Conservation (phyloP, 2,888 invertebrate genomes). For the Nesidiocoris tenuis region DNA sequence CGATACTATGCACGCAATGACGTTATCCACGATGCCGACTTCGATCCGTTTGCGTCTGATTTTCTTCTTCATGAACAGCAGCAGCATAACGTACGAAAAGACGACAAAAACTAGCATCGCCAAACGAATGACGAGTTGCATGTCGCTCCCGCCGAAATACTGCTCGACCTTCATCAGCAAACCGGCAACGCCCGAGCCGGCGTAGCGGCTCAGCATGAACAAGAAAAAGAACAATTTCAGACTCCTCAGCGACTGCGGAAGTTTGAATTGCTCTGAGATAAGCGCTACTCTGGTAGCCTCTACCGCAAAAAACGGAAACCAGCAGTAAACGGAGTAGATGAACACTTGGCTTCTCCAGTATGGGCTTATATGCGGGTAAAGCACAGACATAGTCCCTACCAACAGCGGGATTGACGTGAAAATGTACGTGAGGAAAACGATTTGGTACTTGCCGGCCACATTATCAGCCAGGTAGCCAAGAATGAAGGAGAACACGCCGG, state of each 20-base stretch:
- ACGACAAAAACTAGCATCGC: not conserved
- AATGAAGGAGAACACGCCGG: conserved; percentile 18
- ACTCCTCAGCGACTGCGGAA: conserved; percentile 20
- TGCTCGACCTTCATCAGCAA: conserved; percentile 22
- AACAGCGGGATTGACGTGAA: not conserved
- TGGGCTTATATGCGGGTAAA: not conserved
- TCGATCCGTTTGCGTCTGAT: conserved; percentile 17
- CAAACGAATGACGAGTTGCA: conserved; percentile 13
- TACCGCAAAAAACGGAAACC: conserved; percentile 20
- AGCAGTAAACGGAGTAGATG: conserved; percentile 3
- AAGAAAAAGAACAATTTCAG: conserved; percentile 27
- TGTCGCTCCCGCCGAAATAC: conserved; percentile 18
- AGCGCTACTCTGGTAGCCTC: conserved; percentile 24
- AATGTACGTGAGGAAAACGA: conserved; percentile 7
- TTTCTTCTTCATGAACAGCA: not conserved
- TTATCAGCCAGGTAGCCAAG: conserved; percentile 22
- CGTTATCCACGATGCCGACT: conserved; percentile 24
- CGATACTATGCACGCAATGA: conserved; percentile 16
- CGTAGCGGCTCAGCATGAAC: conserved; percentile 18
- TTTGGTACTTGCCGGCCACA: conserved; percentile 14
- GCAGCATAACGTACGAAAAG: not conserved
- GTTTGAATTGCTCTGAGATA: conserved; percentile 36
- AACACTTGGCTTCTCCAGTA: not conserved
- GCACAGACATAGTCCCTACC: not conserved
- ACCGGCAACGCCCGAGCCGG: conserved; percentile 21